Conservation (phyloP, 2,888 invertebrate genomes). For the Norana najaformis region DNA sequence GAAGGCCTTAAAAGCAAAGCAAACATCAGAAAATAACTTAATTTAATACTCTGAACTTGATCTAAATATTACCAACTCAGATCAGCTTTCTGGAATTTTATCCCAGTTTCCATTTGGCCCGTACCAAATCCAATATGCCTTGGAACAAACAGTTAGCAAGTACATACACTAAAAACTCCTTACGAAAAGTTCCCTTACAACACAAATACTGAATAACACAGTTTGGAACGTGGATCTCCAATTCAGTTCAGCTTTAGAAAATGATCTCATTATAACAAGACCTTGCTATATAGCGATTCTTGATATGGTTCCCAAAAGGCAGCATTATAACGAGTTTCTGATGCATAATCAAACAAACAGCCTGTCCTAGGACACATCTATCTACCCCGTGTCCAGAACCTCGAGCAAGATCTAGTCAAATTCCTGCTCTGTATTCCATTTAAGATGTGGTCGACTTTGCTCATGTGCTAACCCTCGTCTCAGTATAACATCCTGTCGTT, state of each 20-base stretch:
- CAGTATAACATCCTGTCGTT: background rate
- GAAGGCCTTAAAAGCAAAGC: conserved; percentile 17
- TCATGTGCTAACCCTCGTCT: background rate
- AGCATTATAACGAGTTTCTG: too few relatives aligned
- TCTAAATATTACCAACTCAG: background rate
- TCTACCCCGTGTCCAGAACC: background rate
- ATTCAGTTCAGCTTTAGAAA: too few relatives aligned
- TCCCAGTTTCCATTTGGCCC: background rate
- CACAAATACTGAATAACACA: too few relatives aligned
- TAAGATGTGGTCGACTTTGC: background rate
- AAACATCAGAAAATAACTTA: background rate
- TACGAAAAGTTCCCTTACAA: too few relatives aligned
- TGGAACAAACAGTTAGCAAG: background rate
- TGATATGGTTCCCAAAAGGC: too few relatives aligned
- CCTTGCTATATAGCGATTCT: too few relatives aligned
- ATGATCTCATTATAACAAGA: too few relatives aligned
- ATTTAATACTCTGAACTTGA: background rate
- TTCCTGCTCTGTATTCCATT: background rate
- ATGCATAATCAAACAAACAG: too few relatives aligned
- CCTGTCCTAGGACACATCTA: background rate
- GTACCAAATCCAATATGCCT: background rate
- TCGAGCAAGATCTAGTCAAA: background rate
- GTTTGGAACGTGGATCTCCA: too few relatives aligned
- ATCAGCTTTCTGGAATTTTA: background rate
- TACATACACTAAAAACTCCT: too few relatives aligned